Evolutionary conservation across 1,140 invertebrate genomes (phyloP), one percentile per base, ranked within the genome.

Genomic region (Limonius californicus): DNA sequence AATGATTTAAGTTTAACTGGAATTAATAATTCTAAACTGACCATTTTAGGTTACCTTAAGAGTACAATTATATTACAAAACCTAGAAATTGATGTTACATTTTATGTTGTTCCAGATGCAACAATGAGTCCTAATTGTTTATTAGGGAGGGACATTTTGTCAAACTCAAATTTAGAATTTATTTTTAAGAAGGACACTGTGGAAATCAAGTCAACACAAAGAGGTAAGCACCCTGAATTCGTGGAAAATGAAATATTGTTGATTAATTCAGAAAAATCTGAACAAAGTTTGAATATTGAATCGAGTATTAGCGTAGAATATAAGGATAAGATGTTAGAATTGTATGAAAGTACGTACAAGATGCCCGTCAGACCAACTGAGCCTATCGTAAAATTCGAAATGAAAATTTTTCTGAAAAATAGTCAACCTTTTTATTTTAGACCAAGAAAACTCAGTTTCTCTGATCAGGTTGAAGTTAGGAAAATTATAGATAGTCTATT

Each of bases 401-500:
- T n/a, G n/a, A n/a, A n/a, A n/a, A n/a, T n/a, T n/a, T n/a, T n/a
- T n/a, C n/a, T n/a, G n/a, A n/a, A n/a, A n/a, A n/a, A n/a, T n/a
- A n/a, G n/a, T n/a, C n/a, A n/a, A n/a, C n/a, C n/a, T 0, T 55
- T 75, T 1, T 74, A 71, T 59, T 67, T 72, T 50, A 54, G 68
- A 9, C 67, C 70, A 21, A 65, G 72, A 50, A 60, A 74, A 39
- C 61, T 77, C 8, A 35, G 72, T 1, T 32, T 65, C 15, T 11
- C 50, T 9, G 72, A 76, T 59, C 62, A 68, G 19, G 0, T 32
- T 50, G 57, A 67, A 35, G 63, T 76, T n/a, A 63, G 73, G 18
- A 57, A 63, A 2, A 69, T 70, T 35, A 65, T 75, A n/a, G 53
- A 71, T 7, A 63, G 71, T 15, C 76, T 69, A 74, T 30, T 74